phyloP scores from a whole-genome alignment of 2,888 invertebrate species.

The Parnassius smintheus region DNA sequence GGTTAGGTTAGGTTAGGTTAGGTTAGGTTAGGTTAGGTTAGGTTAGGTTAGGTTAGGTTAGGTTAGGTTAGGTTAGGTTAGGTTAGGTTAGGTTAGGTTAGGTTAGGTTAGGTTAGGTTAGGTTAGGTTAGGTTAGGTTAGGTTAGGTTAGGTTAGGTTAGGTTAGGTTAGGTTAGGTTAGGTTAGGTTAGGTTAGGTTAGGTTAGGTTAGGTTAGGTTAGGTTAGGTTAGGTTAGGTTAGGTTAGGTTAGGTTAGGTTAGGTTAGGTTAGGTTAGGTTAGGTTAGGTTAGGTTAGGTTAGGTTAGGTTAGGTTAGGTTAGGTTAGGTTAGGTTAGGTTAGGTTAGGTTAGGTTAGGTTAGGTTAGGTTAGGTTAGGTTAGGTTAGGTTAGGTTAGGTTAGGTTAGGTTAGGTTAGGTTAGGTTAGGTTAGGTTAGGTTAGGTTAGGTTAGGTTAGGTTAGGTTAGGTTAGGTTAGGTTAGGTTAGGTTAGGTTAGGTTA shows the following conservation, averaged over 20 bases:
- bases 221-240: slow-evolving; percentile 30
- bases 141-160: slow-evolving; percentile 28
- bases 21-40: slow-evolving; percentile 20
- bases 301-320: slow-evolving; percentile 1
- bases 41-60: slow-evolving; percentile 20
- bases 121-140: slow-evolving; percentile 28
- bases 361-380: slow-evolving; percentile 20
- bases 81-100: slow-evolving; percentile 23
- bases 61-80: slow-evolving; percentile 27
- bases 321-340: slow-evolving; percentile 1
- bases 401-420: slow-evolving; percentile 27
- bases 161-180: slow-evolving; percentile 29
- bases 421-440: slow-evolving; percentile 24
- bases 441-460: slow-evolving; percentile 28
- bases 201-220: slow-evolving; percentile 20
- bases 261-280: slow-evolving; percentile 33
- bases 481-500: slow-evolving; percentile 25
- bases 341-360: slow-evolving; percentile 19
- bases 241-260: slow-evolving; percentile 33
- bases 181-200: slow-evolving; percentile 30
- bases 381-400: slow-evolving; percentile 19
- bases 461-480: slow-evolving; percentile 29
- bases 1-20: slow-evolving; percentile 19
- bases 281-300: slow-evolving; percentile 19
- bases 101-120: slow-evolving; percentile 27